Evolutionary conservation across 1,140 invertebrate species (phyloP).

Genomic region (Hyles euphorbiae): DNA sequence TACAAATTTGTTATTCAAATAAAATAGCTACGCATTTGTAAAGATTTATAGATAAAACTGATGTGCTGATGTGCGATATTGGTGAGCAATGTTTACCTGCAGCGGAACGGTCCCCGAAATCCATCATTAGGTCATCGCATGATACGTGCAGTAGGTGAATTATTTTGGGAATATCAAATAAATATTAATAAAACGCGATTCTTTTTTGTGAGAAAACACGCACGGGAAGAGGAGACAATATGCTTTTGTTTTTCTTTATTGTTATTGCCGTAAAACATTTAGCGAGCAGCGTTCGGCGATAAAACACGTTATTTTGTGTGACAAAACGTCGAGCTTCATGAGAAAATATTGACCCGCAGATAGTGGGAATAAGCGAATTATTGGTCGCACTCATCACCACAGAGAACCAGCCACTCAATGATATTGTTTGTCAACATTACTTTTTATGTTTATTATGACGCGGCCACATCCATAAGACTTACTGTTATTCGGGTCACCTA

Average conservation of each 20-base stretch:
- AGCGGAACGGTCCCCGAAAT: too few relatives aligned
- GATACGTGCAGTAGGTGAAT: constrained; percentile 18
- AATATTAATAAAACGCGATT: constrained; percentile 71
- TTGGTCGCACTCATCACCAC: constrained; percentile 41
- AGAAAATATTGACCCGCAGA: constrained; percentile 73
- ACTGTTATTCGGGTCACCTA: constrained; percentile 6
- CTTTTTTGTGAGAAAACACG: constrained; percentile 63
- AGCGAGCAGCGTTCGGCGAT: constrained; percentile 53
- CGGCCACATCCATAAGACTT: not conserved
- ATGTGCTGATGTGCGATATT: constrained; percentile 20
- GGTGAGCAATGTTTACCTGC: not conserved
- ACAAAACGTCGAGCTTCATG: constrained; percentile 72
- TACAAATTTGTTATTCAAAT: not conserved
- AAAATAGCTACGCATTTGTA: too few relatives aligned
- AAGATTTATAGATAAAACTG: constrained; percentile 16
- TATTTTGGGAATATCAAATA: constrained; percentile 56
- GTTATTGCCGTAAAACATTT: constrained; percentile 73
- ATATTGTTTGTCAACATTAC: constrained; percentile 12
- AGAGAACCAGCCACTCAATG: constrained; percentile 34
- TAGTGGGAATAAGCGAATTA: constrained; percentile 69
- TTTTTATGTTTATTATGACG: constrained; percentile 21
- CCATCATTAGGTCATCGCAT: too few relatives aligned
- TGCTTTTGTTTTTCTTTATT: constrained; percentile 74
- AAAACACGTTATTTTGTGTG: constrained; percentile 75
- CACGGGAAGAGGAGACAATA: constrained; percentile 59